These are phyloP conservation scores for Drosophila limbata DNA, from an alignment of 2,888 invertebrate genomes.

Conservation along the genomic window DNA sequence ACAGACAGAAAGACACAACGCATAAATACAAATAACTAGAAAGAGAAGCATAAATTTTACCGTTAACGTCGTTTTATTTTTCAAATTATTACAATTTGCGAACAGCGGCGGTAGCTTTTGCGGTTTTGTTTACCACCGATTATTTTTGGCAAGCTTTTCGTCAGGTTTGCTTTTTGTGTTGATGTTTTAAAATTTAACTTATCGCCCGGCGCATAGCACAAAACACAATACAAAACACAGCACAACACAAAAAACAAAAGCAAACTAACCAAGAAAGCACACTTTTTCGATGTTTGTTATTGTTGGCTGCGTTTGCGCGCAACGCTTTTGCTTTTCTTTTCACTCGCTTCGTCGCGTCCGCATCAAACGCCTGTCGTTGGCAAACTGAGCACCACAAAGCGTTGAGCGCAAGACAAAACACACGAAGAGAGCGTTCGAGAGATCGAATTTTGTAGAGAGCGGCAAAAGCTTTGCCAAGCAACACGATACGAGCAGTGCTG, in stretches of 20 bases:
- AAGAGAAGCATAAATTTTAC: constrained; percentile 48
- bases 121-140: constrained; percentile 44
- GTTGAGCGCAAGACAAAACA: constrained; percentile 59
- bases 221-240: constrained; percentile 39
- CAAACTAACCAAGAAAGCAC: constrained; percentile 57
- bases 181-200: constrained; percentile 31
- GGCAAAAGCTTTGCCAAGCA: constrained; percentile 49
- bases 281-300: constrained; percentile 49
- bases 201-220: constrained; percentile 40
- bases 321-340: constrained; percentile 36
- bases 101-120: constrained; percentile 13
- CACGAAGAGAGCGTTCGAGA: constrained; percentile 25
- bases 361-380: constrained; percentile 72
- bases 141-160: constrained; percentile 50
- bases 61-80: constrained; percentile 47
- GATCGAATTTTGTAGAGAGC: constrained; percentile 24
- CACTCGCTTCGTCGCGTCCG: constrained; percentile 67
- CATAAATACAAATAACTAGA: constrained; percentile 41
- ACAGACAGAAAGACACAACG: constrained; percentile 7
- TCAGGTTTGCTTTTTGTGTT: constrained; percentile 35
- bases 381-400: constrained; percentile 66
- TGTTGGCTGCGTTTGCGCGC: constrained; percentile 67
- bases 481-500: no score
- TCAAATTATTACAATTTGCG: constrained; percentile 40
- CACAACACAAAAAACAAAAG: constrained; percentile 48